Percentiles rank a stretch among this genome's conserved stretches.
Conservation (phyloP, 2,797 vertebrate species). For the Lithobates pipiens region DNA sequence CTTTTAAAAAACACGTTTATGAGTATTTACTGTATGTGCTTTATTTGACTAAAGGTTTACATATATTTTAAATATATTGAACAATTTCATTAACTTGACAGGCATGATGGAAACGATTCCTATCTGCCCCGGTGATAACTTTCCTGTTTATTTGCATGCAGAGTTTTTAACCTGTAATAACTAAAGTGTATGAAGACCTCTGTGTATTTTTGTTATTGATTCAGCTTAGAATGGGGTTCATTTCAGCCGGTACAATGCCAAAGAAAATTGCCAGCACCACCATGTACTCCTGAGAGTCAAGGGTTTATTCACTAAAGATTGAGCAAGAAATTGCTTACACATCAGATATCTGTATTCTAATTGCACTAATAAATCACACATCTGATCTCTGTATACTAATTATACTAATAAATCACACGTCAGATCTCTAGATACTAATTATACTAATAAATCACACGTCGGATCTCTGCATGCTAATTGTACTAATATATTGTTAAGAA, state of each 20-base stretch:
- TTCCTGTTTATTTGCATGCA: no score
- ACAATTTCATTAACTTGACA: no score
- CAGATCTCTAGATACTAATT: slow-evolving; percentile 59
- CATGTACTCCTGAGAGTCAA: slow-evolving; percentile 6
- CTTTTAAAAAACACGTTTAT: no score
- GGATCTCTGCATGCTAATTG: slow-evolving; percentile 55
- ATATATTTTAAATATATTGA: no score
- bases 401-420: slow-evolving; percentile 50
- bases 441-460: slow-evolving; percentile 25
- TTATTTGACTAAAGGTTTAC: no score
- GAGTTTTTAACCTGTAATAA: no score
- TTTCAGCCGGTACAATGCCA: background rate
- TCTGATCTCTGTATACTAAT: slow-evolving; percentile 56
- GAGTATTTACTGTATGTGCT: no score
- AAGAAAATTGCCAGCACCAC: background rate
- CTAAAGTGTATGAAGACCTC: no score
- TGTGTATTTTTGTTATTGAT: background rate
- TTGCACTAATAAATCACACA: slow-evolving; percentile 49
- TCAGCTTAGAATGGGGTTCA: background rate
- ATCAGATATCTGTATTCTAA: slow-evolving; percentile 55
- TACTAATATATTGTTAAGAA: slow-evolving; percentile 46
- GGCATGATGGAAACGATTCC: no score
- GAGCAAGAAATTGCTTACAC: slow-evolving; percentile 31
- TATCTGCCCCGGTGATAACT: no score
- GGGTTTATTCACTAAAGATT: slow-evolving; percentile 27